Percentiles rank a stretch among this genome's conserved stretches.
Evolutionary conservation across 1,140 invertebrate genomes (phyloP).

Genomic region (Scaptomyza montana): DNA sequence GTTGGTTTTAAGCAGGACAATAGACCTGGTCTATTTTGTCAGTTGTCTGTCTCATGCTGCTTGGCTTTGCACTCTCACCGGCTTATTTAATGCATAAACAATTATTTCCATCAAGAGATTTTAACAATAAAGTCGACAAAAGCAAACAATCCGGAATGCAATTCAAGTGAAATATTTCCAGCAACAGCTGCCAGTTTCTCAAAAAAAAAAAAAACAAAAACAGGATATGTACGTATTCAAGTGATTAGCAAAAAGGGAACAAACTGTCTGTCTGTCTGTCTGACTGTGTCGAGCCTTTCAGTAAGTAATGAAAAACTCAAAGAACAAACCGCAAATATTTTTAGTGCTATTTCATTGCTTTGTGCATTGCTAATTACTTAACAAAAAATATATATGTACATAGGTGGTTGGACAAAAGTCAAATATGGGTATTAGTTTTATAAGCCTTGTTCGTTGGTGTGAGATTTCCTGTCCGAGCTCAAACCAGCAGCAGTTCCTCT

Average conservation of each 20-base stretch:
- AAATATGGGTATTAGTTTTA: constrained; percentile 16
- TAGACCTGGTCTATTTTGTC: constrained; percentile 75
- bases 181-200: constrained; percentile 39
- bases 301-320: constrained; percentile 46
- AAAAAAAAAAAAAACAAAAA: constrained; percentile 24
- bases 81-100: constrained; percentile 81
- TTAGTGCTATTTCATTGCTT: constrained; percentile 38
- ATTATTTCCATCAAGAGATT: constrained; percentile 79
- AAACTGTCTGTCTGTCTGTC: neutral
- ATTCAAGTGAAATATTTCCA: constrained; percentile 37
- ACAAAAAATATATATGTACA: constrained; percentile 27
- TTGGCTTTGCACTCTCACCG: constrained; percentile 42
- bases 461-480: constrained; percentile 52
- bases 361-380: constrained; percentile 67
- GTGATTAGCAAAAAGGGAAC: constrained; percentile 28
- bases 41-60: constrained; percentile 65
- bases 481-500: constrained; percentile 47
- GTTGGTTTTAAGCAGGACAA: constrained; percentile 55
- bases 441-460: constrained; percentile 40
- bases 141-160: constrained; percentile 64
- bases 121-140: constrained; percentile 79
- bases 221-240: constrained; percentile 38
- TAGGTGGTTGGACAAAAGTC: constrained; percentile 19
- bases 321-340: constrained; percentile 68
- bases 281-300: constrained; percentile 32